Conservation (phyloP, 2,888 invertebrate genomes). For the Hyles lineata region DNA sequence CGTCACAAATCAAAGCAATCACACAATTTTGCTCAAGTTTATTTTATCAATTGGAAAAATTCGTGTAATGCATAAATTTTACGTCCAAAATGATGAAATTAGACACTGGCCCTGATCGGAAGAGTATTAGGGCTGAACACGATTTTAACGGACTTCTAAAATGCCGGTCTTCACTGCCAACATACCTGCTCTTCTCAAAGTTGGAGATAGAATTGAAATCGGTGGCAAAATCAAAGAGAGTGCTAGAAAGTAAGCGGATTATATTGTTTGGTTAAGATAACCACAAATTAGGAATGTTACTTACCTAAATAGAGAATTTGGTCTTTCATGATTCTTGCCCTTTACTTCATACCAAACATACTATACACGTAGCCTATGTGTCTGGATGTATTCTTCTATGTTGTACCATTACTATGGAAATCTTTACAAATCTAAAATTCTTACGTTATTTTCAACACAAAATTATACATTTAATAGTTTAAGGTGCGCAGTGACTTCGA, state of each 20-base stretch:
- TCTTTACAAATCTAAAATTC: too few relatives aligned
- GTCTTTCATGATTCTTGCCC: too few relatives aligned
- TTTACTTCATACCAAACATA: too few relatives aligned
- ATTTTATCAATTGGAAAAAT: slow-evolving; percentile 48
- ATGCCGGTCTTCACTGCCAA: slow-evolving; percentile 81
- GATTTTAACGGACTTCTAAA: slow-evolving; percentile 47
- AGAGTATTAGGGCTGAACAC: slow-evolving; percentile 49
- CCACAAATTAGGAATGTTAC: neutral
- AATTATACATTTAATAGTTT: too few relatives aligned
- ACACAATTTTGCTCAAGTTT: slow-evolving; percentile 36
- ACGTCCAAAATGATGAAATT: slow-evolving; percentile 74
- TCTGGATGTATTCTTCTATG: too few relatives aligned
- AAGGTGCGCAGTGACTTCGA: too few relatives aligned
- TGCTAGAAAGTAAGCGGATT: slow-evolving; percentile 71
- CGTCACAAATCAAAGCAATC: slow-evolving; percentile 2
- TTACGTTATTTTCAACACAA: too few relatives aligned
- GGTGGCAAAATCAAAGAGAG: slow-evolving; percentile 80
- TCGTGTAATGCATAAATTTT: slow-evolving; percentile 74
- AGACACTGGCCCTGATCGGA: slow-evolving; percentile 59
- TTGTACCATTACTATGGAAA: too few relatives aligned
- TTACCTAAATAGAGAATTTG: too few relatives aligned
- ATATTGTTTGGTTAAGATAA: neutral
- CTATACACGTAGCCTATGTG: too few relatives aligned
- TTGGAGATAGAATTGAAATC: slow-evolving; percentile 78
- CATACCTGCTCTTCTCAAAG: slow-evolving; percentile 69